Evolutionary conservation across 2,113 vertebrate genomes (phyloP).

Genomic region (Ancistrus triradiatus): DNA sequence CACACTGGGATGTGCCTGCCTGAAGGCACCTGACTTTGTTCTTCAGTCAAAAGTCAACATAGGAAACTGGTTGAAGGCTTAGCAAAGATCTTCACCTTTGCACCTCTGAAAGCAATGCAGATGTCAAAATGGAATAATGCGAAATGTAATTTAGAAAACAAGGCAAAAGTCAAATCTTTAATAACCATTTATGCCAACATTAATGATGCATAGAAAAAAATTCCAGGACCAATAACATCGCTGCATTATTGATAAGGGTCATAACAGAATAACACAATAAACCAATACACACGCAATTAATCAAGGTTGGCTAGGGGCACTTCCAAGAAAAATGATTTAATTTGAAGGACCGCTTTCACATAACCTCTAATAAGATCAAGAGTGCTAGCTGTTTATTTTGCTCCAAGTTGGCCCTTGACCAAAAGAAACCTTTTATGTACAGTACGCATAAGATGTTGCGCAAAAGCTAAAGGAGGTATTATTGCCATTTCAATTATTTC

Average conservation of each 20-base stretch:
- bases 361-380: slow-evolving; percentile 59
- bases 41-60: no score
- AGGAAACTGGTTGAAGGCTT: no score
- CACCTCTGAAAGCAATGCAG: slow-evolving; percentile 16
- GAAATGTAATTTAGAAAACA: slow-evolving; percentile 34
- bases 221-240: slow-evolving; percentile 24
- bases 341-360: slow-evolving; percentile 53
- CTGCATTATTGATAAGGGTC: slow-evolving; percentile 50
- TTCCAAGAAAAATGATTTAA: slow-evolving; percentile 60
- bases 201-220: slow-evolving; percentile 30
- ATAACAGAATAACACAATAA: slow-evolving; percentile 56
- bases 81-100: no score
- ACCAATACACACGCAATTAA: slow-evolving; percentile 63
- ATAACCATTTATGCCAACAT: slow-evolving; percentile 34
- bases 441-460: slow-evolving; percentile 11
- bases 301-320: slow-evolving; percentile 56
- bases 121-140: slow-evolving; percentile 39
- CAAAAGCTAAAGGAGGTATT: slow-evolving; percentile 20
- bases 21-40: no score
- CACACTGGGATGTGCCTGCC: no score
- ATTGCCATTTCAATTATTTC: slow-evolving; percentile 4
- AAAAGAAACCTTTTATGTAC: no score
- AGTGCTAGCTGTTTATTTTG: slow-evolving; percentile 44
- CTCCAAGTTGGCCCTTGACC: slow-evolving; percentile 47
- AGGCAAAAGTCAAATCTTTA: slow-evolving; percentile 34